Conservation (phyloP, 1,140 invertebrate genomes). For the Pogonomyrmex californicus region DNA sequence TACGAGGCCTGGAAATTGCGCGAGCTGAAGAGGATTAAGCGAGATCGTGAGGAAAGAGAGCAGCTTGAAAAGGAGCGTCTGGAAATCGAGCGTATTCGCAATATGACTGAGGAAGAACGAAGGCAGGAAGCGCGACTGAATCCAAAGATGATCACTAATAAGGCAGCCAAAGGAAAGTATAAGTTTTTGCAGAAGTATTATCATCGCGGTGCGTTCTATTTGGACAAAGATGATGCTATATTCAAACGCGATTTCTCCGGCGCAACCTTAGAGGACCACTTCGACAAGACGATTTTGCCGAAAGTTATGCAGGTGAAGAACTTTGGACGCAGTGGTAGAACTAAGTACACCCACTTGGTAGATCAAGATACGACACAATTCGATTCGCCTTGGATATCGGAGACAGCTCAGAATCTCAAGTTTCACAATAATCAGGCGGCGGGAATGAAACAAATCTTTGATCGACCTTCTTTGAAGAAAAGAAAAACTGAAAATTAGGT, state of each 20-base stretch:
- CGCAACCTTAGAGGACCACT: constrained; percentile 99
- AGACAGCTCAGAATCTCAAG: constrained; percentile 96
- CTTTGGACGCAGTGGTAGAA: constrained; percentile 99
- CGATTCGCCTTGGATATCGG: constrained; percentile 98
- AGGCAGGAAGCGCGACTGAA: constrained; percentile 96
- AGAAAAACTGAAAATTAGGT: constrained; percentile 87
- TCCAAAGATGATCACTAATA: constrained; percentile 97
- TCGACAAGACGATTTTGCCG: constrained; percentile 99
- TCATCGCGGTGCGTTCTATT: constrained; percentile 99
- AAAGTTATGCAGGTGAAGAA: constrained; percentile 99
- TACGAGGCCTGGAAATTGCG: constrained; percentile 99
- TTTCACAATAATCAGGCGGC: constrained; percentile 96
- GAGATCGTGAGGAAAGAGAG: constrained; percentile 98
- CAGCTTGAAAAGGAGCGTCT: constrained; percentile 94
- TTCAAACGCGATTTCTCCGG: constrained; percentile 98
- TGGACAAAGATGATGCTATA: constrained; percentile 97
- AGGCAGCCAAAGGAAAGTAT: constrained; percentile 99
- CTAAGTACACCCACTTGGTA: constrained; percentile 99
- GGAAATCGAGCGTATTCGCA: constrained; percentile 96
- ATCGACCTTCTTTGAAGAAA: constrained; percentile 93
- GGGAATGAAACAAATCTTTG: constrained; percentile 98
- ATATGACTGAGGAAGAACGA: constrained; percentile 98
- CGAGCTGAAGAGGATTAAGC: constrained; percentile 98
- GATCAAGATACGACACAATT: constrained; percentile 99
- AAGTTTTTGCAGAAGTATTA: constrained; percentile 99